Conservation (phyloP, 2,797 vertebrate species). For the Poeciliopsis presidionis region DNA sequence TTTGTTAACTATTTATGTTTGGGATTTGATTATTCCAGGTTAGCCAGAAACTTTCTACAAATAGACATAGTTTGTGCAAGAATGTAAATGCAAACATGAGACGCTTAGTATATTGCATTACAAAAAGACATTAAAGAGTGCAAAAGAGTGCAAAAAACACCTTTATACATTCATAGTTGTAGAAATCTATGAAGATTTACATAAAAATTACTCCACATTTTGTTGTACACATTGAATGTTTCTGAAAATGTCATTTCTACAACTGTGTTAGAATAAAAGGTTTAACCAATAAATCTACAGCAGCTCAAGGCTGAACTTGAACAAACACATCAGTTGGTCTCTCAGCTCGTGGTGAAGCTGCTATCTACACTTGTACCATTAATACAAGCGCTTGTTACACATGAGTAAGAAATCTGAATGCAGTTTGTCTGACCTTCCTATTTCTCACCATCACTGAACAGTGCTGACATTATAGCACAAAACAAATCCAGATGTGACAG, state of each 20-base stretch:
- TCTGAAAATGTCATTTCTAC: neutral
- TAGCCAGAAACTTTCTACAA: neutral
- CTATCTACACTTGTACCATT: neutral
- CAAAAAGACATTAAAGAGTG: neutral
- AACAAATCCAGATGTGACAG: slow-evolving; percentile 8
- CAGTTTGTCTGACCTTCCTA: neutral
- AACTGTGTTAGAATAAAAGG: neutral
- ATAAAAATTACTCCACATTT: neutral
- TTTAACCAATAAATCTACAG: neutral
- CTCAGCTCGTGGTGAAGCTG: neutral
- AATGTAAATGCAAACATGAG: neutral
- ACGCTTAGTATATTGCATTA: neutral
- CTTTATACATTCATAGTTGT: neutral
- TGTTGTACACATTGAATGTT: neutral
- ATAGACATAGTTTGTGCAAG: neutral
- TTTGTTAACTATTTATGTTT: neutral
- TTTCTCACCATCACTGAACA: slow-evolving; percentile 5
- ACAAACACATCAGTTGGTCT: neutral
- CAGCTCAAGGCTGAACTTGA: neutral
- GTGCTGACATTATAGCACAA: neutral
- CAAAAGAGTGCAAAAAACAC: no score
- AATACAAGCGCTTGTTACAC: neutral
- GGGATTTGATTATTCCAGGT: neutral
- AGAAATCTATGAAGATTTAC: neutral
- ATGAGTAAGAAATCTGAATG: neutral